phyloP scores from a whole-genome alignment of 92 coral and sea anemone genomes.

The Phenganax subtilis region DNA sequence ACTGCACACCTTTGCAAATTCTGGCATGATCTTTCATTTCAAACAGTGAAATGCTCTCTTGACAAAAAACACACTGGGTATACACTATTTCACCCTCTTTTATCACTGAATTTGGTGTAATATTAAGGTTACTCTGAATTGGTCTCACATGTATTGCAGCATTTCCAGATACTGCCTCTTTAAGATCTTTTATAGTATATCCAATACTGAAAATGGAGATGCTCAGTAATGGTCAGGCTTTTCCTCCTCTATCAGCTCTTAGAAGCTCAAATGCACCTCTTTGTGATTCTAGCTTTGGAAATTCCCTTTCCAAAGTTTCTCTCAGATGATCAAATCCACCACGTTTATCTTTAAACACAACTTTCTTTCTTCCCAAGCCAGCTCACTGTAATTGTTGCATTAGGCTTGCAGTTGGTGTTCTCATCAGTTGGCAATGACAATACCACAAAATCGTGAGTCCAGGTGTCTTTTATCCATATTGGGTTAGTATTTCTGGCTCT shows the following conservation, averaged over 20 bases:
- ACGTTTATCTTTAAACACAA: conserved; percentile 38
- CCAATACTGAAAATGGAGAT: background rate
- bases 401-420: conserved; percentile 34
- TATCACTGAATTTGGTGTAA: background rate
- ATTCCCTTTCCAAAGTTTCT: conserved; percentile 16
- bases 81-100: conserved; percentile 17
- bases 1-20: background rate
- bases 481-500: conserved; percentile 35
- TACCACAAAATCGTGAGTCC: conserved; percentile 49
- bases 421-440: conserved; percentile 37
- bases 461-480: conserved; percentile 46
- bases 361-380: conserved; percentile 44
- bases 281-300: conserved; percentile 52
- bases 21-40: conserved; percentile 13
- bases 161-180: conserved; percentile 21
- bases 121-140: conserved; percentile 24
- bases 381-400: conserved; percentile 39
- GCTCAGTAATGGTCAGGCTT: conserved; percentile 15
- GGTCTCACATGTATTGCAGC: conserved; percentile 19
- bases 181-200: conserved; percentile 8
- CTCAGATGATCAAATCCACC: conserved; percentile 43
- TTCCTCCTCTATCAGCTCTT: conserved; percentile 53
- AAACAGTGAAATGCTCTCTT: background rate
- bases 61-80: conserved; percentile 23
- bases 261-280: conserved; percentile 54